Evolutionary conservation across 2,888 invertebrate genomes (phyloP).

Genomic region (Octodonta nipae): DNA sequence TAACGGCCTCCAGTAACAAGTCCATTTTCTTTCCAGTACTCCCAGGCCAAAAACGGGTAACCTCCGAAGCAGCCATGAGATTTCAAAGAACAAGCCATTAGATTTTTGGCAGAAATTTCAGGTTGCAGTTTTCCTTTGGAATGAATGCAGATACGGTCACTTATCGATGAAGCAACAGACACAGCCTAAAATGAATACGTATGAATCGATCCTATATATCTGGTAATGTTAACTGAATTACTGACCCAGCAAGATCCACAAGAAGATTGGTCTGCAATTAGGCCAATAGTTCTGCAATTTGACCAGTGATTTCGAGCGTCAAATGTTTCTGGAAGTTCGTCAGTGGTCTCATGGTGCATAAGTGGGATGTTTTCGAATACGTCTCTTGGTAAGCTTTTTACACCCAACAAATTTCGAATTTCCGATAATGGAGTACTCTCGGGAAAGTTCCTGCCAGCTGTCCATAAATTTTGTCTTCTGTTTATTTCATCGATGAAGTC

Average conservation of each 20-base stretch:
- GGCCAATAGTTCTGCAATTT: slow-evolving; percentile 63
- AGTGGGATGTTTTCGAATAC: neutral
- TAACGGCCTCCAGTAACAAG: slow-evolving; percentile 61
- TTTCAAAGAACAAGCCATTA: slow-evolving; percentile 47
- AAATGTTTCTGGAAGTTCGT: slow-evolving; percentile 56
- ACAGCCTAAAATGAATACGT: slow-evolving; percentile 44
- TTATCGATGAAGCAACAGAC: slow-evolving; percentile 75
- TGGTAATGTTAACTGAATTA: no score
- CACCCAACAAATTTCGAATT: neutral
- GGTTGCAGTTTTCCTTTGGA: slow-evolving; percentile 53
- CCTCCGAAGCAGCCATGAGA: slow-evolving; percentile 82
- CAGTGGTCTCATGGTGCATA: slow-evolving; percentile 34
- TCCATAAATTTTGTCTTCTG: slow-evolving; percentile 54
- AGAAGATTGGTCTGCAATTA: slow-evolving; percentile 65
- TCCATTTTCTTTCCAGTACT: slow-evolving; percentile 66
- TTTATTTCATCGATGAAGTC: slow-evolving; percentile 45
- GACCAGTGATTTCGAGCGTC: slow-evolving; percentile 67
- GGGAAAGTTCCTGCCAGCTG: slow-evolving; percentile 63
- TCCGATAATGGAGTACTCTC: neutral
- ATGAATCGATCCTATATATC: no score
- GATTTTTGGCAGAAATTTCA: slow-evolving; percentile 67
- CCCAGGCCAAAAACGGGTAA: slow-evolving; percentile 65
- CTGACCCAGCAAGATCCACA: slow-evolving; percentile 74
- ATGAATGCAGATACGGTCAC: slow-evolving; percentile 69
- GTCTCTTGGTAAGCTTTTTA: neutral